Base-by-base conservation (phyloP, 2,113 vertebrate species). In the Scatophagus argus region DNA sequence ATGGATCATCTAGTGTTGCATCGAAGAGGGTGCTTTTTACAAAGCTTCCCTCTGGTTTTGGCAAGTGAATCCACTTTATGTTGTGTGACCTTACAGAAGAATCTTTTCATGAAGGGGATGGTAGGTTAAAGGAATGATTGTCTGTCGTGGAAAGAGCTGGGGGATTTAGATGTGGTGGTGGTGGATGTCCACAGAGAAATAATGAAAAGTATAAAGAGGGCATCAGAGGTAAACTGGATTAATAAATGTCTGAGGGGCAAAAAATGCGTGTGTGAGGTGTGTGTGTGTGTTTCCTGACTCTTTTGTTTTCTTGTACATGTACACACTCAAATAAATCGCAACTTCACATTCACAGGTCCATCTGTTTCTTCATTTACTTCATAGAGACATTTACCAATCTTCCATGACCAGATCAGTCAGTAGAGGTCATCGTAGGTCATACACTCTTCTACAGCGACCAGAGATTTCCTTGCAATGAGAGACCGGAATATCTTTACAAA, bases 41-140 rank as follows among this genome's bases (percentile, higher is more conserved):
- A 61, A 52, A 60, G 25, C 17, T 8, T 5, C 17, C 11, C 27
- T 23, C 29, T 34, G 34, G 41, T 67, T 67, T 16, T 36, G 36
- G 17, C n/a, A 17, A 39, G 12, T 36, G 5, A 52, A 47, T 68
- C 32, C 67, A 2, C 17, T 58, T 19, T 49, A 25, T 44, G 12
- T 31, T 39, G 39, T 43, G 43, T 74, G 55, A 73, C 43, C 32
- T 38, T 38, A 17, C 3, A 44, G 29, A 2, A 38, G 16, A 47
- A 23, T 38, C 31, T 19, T 52, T 34, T 34, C 34, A 16, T 21
- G 51, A 56, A 72, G 14, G 14, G 3, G 31, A 46, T 27, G 8
- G 21, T 19, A 12, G 46, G 60, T 76, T 38, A 79, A 73, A 80
- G 44, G 8, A 38, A 23, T 69, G 74, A 77, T 71, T 70, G 72